Evolutionary conservation across 2,797 vertebrate species (phyloP).

Genomic region (Sparus aurata): DNA sequence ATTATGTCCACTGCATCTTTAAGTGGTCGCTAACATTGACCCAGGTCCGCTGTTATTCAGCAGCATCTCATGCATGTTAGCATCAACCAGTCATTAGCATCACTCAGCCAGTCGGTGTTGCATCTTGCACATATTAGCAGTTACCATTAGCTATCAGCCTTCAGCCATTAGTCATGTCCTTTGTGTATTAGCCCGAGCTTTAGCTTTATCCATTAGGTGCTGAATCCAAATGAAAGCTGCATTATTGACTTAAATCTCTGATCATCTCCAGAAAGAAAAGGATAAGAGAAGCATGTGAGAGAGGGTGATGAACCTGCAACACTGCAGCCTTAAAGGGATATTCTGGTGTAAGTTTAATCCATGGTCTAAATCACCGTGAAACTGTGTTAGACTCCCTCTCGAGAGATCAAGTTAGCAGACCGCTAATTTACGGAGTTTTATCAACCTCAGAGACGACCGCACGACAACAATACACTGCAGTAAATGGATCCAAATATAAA

Average conservation of each 20-base stretch:
- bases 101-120: conserved; percentile 14
- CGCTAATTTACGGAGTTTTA: no score
- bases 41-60: conserved; percentile 4
- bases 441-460: no score
- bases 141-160: conserved; percentile 36
- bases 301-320: neutral
- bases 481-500: no score
- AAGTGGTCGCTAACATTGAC: neutral
- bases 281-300: conserved; percentile 17
- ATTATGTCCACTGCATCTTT: conserved; percentile 7
- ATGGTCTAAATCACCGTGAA: no score
- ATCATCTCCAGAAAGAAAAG: neutral
- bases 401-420: no score
- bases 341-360: no score
- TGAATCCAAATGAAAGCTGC: conserved; percentile 29
- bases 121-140: conserved; percentile 3
- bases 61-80: neutral
- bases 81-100: conserved; percentile 3
- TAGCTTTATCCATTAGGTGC: conserved; percentile 28
- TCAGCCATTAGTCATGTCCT: conserved; percentile 23
- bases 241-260: conserved; percentile 31
- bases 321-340: no score
- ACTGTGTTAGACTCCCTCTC: no score
- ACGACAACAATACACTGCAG: no score
- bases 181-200: conserved; percentile 30